Evolutionary conservation across 2,113 vertebrate genomes (phyloP).

Genomic region (Seriola quinqueradiata): DNA sequence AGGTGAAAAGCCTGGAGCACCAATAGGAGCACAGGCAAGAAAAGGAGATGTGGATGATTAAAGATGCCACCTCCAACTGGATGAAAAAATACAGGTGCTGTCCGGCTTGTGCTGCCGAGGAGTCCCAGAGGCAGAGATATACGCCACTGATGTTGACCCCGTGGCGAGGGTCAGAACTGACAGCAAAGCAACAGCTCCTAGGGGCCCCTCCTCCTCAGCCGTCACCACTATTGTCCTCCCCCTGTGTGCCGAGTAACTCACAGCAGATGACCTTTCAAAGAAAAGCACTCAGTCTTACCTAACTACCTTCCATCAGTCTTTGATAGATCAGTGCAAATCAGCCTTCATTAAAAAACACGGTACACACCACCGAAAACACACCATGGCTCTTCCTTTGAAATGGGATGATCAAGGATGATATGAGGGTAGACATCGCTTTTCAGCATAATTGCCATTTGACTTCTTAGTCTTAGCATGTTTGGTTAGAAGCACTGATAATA

Average conservation of each 20-base stretch:
- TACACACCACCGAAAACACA: background rate
- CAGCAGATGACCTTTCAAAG: slow-evolving; percentile 33
- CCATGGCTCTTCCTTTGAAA: slow-evolving; percentile 36
- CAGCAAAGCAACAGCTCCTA: slow-evolving; percentile 43
- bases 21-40: background rate
- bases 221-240: slow-evolving; percentile 28
- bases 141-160: slow-evolving; percentile 50
- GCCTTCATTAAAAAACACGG: slow-evolving; percentile 32
- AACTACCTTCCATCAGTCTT: slow-evolving; percentile 21
- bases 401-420: slow-evolving; percentile 35
- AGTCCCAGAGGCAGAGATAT: slow-evolving; percentile 50
- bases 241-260: slow-evolving; percentile 17
- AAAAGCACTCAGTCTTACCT: slow-evolving; percentile 22
- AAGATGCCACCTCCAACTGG: slow-evolving; percentile 23
- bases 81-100: slow-evolving; percentile 29
- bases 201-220: slow-evolving; percentile 16
- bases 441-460: slow-evolving; percentile 58
- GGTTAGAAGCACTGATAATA: slow-evolving; percentile 35
- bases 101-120: slow-evolving; percentile 34
- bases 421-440: slow-evolving; percentile 18
- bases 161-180: slow-evolving; percentile 22
- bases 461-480: slow-evolving; percentile 41
- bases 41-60: slow-evolving; percentile 57
- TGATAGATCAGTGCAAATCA: slow-evolving; percentile 43
- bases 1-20: slow-evolving; percentile 21